A percentile compares a stretch with the other conserved stretches of the same genome.
These are phyloP conservation scores for Proales similis DNA, from an alignment of 1,140 invertebrate genomes.

Conservation along the genomic window DNA sequence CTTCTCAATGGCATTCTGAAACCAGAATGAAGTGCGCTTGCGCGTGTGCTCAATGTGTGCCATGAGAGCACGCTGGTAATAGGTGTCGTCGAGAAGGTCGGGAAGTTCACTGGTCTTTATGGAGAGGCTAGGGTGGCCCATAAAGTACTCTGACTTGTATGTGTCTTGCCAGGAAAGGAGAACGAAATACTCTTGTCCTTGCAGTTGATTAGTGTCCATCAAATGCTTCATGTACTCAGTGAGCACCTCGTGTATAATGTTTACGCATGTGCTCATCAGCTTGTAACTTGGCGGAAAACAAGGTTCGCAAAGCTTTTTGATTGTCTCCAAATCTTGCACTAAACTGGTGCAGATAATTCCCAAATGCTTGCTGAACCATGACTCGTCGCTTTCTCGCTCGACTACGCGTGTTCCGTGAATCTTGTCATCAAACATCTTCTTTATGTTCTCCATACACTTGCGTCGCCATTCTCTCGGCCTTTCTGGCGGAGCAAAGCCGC, in stretches of 20 bases:
- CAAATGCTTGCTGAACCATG: slow-evolving; percentile 27
- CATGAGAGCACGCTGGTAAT: not conserved
- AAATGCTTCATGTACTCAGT: not conserved
- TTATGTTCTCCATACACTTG: slow-evolving; percentile 8
- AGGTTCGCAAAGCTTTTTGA: slow-evolving; percentile 28
- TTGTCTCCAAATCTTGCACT: slow-evolving; percentile 13
- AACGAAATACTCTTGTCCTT: slow-evolving; percentile 24
- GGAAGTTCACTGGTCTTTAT: slow-evolving; percentile 10
- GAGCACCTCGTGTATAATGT: not conserved
- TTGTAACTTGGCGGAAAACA: slow-evolving; percentile 33
- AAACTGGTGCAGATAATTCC: slow-evolving; percentile 9
- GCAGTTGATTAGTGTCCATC: slow-evolving; percentile 21
- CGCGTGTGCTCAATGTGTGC: not conserved
- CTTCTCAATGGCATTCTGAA: slow-evolving; percentile 26
- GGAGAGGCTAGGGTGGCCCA: slow-evolving; percentile 1
- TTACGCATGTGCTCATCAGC: slow-evolving; percentile 14
- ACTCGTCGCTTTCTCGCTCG: slow-evolving; percentile 18
- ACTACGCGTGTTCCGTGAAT: slow-evolving; percentile 9
- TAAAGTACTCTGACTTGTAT: slow-evolving; percentile 23
- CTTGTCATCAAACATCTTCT: slow-evolving; percentile 20
- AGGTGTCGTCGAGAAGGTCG: slow-evolving; percentile 14
- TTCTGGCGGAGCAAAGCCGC: slow-evolving; percentile 32
- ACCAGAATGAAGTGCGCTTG: slow-evolving; percentile 1
- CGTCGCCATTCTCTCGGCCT: slow-evolving; percentile 25
- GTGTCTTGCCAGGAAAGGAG: slow-evolving; percentile 9